Evolutionary conservation across 2,888 invertebrate genomes (phyloP).

Genomic region (Uloborus plumipes): DNA sequence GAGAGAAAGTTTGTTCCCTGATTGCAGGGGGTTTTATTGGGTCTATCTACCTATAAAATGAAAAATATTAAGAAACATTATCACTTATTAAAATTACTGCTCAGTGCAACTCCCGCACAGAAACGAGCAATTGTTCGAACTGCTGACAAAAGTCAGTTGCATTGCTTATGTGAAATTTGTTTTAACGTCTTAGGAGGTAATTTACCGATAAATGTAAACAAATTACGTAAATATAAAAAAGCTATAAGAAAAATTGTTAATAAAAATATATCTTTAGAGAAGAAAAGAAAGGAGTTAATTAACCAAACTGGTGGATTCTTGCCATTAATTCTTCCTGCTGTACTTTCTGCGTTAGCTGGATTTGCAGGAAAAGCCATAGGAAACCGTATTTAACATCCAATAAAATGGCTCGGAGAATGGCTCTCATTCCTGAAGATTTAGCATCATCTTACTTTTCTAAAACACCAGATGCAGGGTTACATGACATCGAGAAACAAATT

Average conservation of each 20-base stretch:
- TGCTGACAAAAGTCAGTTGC: conserved; percentile 15
- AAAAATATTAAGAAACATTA: conserved; percentile 27
- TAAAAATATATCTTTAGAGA: background rate
- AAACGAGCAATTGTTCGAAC: conserved; percentile 2
- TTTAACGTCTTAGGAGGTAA: conserved; percentile 25
- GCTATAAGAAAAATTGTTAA: conserved; percentile 12
- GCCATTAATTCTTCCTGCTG: conserved; percentile 33
- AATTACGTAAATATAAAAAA: conserved; percentile 25
- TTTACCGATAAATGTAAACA: background rate
- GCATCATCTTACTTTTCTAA: conserved; percentile 1
- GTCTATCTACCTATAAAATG: conserved; percentile 12
- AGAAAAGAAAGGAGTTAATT: conserved; percentile 20
- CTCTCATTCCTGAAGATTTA: conserved; percentile 19
- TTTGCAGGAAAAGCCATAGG: background rate
- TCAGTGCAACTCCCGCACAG: background rate
- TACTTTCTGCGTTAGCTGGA: background rate
- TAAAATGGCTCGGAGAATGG: conserved; percentile 16
- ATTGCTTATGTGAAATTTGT: conserved; percentile 36
- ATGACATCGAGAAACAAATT: conserved; percentile 15
- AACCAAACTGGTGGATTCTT: conserved; percentile 43
- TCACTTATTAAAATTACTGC: conserved; percentile 13
- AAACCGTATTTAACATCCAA: background rate
- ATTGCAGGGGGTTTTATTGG: conserved; percentile 19
- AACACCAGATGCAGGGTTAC: conserved; percentile 23
- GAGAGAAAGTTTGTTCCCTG: conserved; percentile 17